Conservation (phyloP, 2,113 vertebrate genomes). For the Charina bottae region DNA sequence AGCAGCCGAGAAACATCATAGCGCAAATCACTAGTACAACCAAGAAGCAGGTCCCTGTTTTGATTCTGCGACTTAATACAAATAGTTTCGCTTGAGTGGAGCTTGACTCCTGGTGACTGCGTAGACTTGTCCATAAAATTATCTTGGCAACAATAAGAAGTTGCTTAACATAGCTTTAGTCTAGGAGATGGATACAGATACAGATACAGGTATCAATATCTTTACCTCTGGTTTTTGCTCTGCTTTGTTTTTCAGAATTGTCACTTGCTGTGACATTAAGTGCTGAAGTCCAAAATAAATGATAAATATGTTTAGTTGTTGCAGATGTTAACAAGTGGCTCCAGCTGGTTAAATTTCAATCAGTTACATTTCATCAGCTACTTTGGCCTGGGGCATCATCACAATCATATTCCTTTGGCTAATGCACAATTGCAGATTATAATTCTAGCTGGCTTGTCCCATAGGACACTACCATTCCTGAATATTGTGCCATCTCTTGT, state of each 20-base stretch:
- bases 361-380: conserved; percentile 1
- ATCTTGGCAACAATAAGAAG: background rate
- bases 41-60: background rate
- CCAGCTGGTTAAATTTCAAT: background rate
- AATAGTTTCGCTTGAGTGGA: background rate
- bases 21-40: background rate
- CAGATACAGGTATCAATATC: background rate
- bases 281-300: background rate
- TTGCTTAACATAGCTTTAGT: background rate
- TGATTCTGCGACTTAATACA: background rate
- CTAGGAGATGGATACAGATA: background rate
- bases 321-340: background rate
- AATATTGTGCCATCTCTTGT: background rate
- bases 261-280: background rate
- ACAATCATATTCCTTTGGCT: conserved; percentile 10
- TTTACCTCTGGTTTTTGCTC: background rate
- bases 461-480: background rate
- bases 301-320: background rate
- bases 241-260: background rate
- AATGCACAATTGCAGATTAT: background rate
- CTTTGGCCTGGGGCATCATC: background rate
- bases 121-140: background rate
- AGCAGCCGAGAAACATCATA: background rate
- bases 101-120: background rate
- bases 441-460: background rate